These are phyloP conservation scores for Heliocidaris tuberculata DNA, from an alignment of 35 echinoderm and acorn worm species.

Conservation along the genomic window DNA sequence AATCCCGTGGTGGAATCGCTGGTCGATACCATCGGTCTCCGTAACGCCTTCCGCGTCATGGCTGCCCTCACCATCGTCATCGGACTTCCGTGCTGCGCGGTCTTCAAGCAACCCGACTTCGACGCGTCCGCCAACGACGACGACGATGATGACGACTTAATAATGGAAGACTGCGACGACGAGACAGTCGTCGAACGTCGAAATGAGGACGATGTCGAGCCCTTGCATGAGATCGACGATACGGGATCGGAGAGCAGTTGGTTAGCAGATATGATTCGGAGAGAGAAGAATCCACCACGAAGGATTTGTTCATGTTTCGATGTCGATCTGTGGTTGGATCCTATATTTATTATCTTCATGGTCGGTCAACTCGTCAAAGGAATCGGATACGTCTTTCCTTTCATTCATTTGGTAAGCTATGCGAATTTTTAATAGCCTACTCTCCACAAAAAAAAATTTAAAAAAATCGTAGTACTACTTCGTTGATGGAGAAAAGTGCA, in stretches of 20 bases:
- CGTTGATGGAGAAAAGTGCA: too few relatives aligned
- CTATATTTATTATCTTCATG: constrained; percentile 74
- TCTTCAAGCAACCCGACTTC: constrained; percentile 71
- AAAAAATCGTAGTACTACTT: too few relatives aligned
- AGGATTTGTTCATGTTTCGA: constrained; percentile 41
- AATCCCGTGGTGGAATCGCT: constrained; percentile 84
- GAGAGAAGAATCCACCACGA: constrained; percentile 42
- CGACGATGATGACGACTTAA: constrained; percentile 44
- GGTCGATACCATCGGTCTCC: constrained; percentile 64
- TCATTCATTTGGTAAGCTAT: constrained; percentile 92
- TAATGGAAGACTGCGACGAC: constrained; percentile 24
- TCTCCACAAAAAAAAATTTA: too few relatives aligned
- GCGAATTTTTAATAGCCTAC: too few relatives aligned
- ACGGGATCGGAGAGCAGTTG: constrained; percentile 59
- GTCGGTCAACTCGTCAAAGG: constrained; percentile 82
- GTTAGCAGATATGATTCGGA: constrained; percentile 85
- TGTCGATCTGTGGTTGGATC: constrained; percentile 72
- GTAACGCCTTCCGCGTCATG: constrained; percentile 62
- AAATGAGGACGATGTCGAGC: constrained; percentile 3
- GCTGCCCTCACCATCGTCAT: constrained; percentile 65
- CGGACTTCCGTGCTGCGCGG: constrained; percentile 80
- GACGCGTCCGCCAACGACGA: constrained; percentile 39
- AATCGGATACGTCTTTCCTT: constrained; percentile 97
- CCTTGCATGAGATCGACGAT: neutral
- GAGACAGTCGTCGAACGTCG: neutral